Evolutionary conservation across 2,113 vertebrate genomes (phyloP).

Genomic region (Psilopsiagon aurifrons): DNA sequence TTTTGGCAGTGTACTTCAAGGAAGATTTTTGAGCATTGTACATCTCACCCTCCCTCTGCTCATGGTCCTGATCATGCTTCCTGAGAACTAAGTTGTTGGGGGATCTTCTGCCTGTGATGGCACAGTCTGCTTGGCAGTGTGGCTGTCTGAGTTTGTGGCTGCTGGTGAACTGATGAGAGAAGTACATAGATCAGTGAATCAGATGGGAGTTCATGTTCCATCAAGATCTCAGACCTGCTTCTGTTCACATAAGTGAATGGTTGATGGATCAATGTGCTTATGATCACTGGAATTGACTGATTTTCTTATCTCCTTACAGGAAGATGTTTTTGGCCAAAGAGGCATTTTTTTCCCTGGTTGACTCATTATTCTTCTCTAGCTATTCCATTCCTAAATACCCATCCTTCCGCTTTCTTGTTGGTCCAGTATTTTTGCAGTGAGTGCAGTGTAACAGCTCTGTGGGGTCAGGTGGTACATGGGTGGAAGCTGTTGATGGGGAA

Average conservation of each 20-base stretch:
- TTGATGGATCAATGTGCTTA: not conserved
- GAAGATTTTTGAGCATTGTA: rapidly evolving
- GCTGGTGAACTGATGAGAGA: not conserved
- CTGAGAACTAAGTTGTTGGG: not conserved
- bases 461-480: not conserved
- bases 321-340: not conserved
- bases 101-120: not conserved
- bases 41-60: not conserved
- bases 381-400: not conserved
- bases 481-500: not conserved
- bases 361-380: not conserved
- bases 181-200: not conserved
- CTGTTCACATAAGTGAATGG: not conserved
- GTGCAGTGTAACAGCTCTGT: not conserved
- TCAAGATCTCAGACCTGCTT: not conserved
- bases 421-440: not conserved
- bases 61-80: no score
- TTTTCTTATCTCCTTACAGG: not conserved
- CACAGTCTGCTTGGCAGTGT: no score
- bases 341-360: not conserved
- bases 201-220: not conserved
- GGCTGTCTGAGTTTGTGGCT: not conserved
- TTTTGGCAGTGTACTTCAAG: not conserved
- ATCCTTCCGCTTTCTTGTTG: not conserved
- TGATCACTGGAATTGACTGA: not conserved